A percentile compares a stretch with the other conserved stretches of the same genome.
phyloP scores from a whole-genome alignment of 2,888 invertebrate genomes.

The Xanthorhoe designata region DNA sequence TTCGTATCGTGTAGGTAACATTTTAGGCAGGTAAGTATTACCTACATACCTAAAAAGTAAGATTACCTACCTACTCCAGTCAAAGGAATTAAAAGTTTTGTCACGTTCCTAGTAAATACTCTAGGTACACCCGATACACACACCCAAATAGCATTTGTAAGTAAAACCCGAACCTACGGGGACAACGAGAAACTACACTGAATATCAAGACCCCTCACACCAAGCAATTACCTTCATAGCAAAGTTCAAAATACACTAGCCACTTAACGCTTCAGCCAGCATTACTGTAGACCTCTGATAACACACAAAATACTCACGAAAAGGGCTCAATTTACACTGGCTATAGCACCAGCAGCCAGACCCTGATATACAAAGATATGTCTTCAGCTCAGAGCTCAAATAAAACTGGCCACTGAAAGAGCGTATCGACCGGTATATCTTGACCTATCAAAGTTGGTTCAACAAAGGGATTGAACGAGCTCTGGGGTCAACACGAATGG shows the following conservation, averaged over 20 bases:
- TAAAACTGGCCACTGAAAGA: constrained; percentile 36
- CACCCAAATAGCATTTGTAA: constrained; percentile 51
- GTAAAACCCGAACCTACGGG: constrained; percentile 51
- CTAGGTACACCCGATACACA: constrained; percentile 48
- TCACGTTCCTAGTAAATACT: constrained; percentile 38
- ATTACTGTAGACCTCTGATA: constrained; percentile 33
- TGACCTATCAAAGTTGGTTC: constrained; percentile 40
- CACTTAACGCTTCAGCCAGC: constrained; percentile 8
- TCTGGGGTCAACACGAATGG: constrained; percentile 46
- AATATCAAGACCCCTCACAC: constrained; percentile 44
- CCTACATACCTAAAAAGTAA: neutral
- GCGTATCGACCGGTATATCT: constrained; percentile 37
- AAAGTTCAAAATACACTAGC: constrained; percentile 46
- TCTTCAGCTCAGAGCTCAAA: constrained; percentile 42
- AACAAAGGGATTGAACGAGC: constrained; percentile 27
- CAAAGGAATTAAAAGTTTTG: constrained; percentile 20
- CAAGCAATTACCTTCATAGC: constrained; percentile 32
- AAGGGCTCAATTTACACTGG: constrained; percentile 45
- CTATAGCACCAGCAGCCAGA: constrained; percentile 23
- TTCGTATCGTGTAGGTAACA: no score
- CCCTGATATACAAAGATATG: constrained; percentile 37
- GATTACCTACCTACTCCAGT: neutral
- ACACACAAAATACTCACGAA: constrained; percentile 31
- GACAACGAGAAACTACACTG: constrained; percentile 51
- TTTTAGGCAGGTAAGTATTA: neutral